These are phyloP conservation scores for Mallateleia sp. DNA, from an alignment of 2,888 invertebrate species.

Conservation along the genomic window DNA sequence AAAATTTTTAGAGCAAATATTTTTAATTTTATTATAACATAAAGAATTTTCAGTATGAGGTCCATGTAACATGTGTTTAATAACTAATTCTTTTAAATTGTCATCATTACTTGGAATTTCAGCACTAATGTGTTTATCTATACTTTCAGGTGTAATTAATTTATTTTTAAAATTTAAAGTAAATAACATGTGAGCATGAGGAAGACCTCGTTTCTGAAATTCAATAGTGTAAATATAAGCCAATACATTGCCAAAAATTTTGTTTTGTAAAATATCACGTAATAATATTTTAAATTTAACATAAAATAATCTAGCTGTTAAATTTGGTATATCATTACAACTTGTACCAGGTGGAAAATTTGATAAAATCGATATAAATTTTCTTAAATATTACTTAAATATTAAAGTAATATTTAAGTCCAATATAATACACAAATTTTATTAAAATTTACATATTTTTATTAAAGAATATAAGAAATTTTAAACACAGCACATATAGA, in stretches of 20 bases:
- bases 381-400: no score
- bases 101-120: constrained; percentile 9
- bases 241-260: constrained; percentile 21
- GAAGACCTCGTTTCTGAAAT: background rate
- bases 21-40: background rate
- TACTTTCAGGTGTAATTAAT: background rate
- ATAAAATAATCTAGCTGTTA: background rate
- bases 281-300: constrained; percentile 10
- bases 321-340: background rate
- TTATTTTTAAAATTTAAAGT: constrained; percentile 35
- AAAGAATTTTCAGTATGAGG: background rate
- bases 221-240: constrained; percentile 15
- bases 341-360: no score
- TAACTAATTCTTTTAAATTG: constrained; percentile 7
- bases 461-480: no score
- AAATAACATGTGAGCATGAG: constrained; percentile 4
- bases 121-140: constrained; percentile 21
- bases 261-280: background rate
- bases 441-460: no score
- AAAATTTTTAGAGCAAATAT: constrained; percentile 13
- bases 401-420: no score
- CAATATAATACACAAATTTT: no score
- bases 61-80: constrained; percentile 8
- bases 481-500: no score
- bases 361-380: no score